phyloP scores from a whole-genome alignment of 2,797 vertebrate species.

The Luscinia luscinia region DNA sequence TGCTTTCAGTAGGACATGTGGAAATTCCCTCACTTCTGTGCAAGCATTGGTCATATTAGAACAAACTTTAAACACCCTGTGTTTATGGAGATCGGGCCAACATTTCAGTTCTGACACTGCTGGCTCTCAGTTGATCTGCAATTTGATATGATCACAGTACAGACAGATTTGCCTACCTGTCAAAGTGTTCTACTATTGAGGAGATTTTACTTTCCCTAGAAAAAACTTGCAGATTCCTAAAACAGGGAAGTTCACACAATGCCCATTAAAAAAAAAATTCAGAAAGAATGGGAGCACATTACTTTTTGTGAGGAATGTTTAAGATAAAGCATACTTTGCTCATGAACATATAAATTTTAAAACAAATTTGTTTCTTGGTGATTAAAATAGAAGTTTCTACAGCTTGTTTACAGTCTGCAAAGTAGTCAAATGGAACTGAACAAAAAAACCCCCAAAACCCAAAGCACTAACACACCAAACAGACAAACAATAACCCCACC shows the following conservation, averaged over 20 bases:
- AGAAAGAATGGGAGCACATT: neutral
- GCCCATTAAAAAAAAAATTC: neutral
- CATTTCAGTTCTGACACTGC: neutral
- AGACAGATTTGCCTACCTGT: neutral
- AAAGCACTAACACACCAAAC: neutral
- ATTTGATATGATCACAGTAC: neutral
- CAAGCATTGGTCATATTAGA: neutral
- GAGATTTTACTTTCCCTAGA: neutral
- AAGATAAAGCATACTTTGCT: neutral
- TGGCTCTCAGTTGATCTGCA: neutral
- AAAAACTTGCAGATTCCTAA: neutral
- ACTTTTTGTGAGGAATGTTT: neutral
- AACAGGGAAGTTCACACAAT: neutral
- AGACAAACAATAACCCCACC: slow-evolving; percentile 1
- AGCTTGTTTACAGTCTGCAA: slow-evolving; percentile 18
- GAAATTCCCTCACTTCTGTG: neutral
- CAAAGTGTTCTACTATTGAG: neutral
- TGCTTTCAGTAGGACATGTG: neutral
- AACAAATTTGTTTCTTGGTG: slow-evolving; percentile 7
- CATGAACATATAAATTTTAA: neutral
- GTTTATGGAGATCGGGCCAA: neutral
- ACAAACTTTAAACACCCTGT: neutral
- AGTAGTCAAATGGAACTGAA: slow-evolving; percentile 24
- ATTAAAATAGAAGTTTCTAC: slow-evolving; percentile 25
- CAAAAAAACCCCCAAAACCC: accelerated